Conservation (phyloP, 2,113 vertebrate genomes). For the Arenaria interpres region DNA sequence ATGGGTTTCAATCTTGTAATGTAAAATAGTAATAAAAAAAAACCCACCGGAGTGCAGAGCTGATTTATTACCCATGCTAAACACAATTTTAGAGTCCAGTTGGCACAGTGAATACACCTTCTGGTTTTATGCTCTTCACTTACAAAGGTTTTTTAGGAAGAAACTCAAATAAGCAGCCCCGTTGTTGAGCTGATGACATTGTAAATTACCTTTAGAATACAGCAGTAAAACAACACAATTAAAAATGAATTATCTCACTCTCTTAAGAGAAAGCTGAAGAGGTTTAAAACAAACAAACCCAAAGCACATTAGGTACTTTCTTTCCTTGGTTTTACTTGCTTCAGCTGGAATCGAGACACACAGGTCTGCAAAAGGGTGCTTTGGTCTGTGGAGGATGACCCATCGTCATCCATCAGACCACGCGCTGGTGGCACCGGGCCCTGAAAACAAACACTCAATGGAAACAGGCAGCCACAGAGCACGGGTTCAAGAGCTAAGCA, state of each 20-base stretch:
- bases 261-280: background rate
- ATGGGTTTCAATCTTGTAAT: slow-evolving; percentile 65
- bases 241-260: background rate
- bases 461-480: background rate
- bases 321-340: background rate
- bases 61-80: slow-evolving; percentile 48
- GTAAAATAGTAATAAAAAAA: slow-evolving; percentile 66
- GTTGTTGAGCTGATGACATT: background rate
- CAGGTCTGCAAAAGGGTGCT: background rate
- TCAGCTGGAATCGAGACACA: background rate
- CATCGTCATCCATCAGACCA: background rate
- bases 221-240: background rate
- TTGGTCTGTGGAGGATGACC: background rate
- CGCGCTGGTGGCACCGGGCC: background rate
- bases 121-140: background rate
- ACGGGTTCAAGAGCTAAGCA: background rate
- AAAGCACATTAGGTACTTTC: background rate
- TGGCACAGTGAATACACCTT: background rate
- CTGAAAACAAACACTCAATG: background rate
- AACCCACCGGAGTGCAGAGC: background rate
- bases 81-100: background rate
- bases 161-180: background rate
- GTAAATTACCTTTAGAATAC: background rate
- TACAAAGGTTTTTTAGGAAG: background rate
- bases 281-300: background rate